Percentiles rank a stretch among this genome's conserved stretches.
These are phyloP conservation scores for Cromileptes altivelis DNA, from an alignment of 2,113 vertebrate species.

Conservation along the genomic window DNA sequence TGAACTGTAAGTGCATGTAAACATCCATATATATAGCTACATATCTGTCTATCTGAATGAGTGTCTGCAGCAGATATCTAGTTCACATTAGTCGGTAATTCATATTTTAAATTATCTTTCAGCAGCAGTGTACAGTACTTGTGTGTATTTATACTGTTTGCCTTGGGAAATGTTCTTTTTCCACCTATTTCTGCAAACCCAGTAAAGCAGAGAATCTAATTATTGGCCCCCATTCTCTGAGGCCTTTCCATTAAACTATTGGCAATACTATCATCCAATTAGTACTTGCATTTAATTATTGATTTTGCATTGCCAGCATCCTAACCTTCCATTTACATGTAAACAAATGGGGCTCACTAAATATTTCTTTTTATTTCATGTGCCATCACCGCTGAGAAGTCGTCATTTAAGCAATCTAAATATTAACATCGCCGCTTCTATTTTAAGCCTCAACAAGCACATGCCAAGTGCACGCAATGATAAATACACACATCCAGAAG, in stretches of 20 bases:
- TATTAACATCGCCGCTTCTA: constrained; percentile 55
- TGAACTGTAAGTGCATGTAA: neutral
- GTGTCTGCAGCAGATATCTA: constrained; percentile 7
- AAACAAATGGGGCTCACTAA: constrained; percentile 41
- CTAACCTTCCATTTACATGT: constrained; percentile 48
- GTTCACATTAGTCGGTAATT: constrained; percentile 23
- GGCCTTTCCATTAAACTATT: constrained; percentile 54
- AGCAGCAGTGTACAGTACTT: constrained; percentile 10
- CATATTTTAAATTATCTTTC: constrained; percentile 14
- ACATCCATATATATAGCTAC: neutral
- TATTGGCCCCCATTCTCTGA: constrained; percentile 29
- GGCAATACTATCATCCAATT: constrained; percentile 59
- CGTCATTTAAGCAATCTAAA: constrained; percentile 57
- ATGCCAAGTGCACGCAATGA: constrained; percentile 61
- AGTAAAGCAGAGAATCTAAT: constrained; percentile 50
- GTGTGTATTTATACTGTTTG: neutral
- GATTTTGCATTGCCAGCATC: constrained; percentile 52
- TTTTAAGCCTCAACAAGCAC: constrained; percentile 59
- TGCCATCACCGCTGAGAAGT: constrained; percentile 8
- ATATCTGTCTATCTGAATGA: neutral
- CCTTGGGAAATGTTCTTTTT: constrained; percentile 13
- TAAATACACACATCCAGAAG: constrained; percentile 63
- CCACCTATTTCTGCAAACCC: constrained; percentile 26
- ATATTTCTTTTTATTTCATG: constrained; percentile 1
- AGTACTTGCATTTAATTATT: constrained; percentile 56